Conservation (phyloP, 2,888 invertebrate genomes). For the Itoplectis maculator region DNA sequence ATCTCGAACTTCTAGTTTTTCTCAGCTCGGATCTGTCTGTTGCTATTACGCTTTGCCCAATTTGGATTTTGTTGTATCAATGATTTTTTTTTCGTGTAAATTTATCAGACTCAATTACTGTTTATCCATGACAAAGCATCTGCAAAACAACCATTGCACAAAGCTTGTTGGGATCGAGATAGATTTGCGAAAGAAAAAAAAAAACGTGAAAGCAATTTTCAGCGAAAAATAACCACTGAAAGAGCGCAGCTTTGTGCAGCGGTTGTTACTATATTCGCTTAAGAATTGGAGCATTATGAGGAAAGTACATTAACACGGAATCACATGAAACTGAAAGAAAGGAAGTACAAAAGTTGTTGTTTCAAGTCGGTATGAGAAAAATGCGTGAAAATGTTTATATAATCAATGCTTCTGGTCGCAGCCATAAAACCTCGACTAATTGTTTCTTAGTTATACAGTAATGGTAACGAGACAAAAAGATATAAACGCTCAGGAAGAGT, state of each 20-base stretch:
- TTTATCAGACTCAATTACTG: slow-evolving; percentile 38
- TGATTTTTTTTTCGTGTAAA: slow-evolving; percentile 21
- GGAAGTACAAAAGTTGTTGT: slow-evolving; percentile 35
- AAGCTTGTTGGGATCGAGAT: slow-evolving; percentile 33
- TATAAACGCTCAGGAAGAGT: slow-evolving; percentile 47
- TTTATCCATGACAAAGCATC: slow-evolving; percentile 55
- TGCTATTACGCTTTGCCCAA: slow-evolving; percentile 65
- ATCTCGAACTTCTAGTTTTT: background rate
- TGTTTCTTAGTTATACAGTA: slow-evolving; percentile 29
- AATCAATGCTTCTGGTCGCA: slow-evolving; percentile 19
- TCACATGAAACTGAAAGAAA: slow-evolving; percentile 57
- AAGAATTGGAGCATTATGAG: slow-evolving; percentile 45
- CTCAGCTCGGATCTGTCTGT: slow-evolving; percentile 30
- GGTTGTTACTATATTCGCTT: slow-evolving; percentile 46
- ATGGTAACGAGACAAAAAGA: slow-evolving; percentile 37
- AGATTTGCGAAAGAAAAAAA: slow-evolving; percentile 13
- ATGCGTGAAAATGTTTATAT: slow-evolving; percentile 43
- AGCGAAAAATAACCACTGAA: slow-evolving; percentile 3
- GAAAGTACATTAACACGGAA: slow-evolving; percentile 52
- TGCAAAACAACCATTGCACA: slow-evolving; percentile 57
- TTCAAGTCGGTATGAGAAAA: slow-evolving; percentile 45
- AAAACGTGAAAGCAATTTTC: slow-evolving; percentile 2
- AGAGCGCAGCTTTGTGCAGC: slow-evolving; percentile 56
- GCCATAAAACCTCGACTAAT: slow-evolving; percentile 32
- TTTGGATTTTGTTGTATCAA: slow-evolving; percentile 35